A percentile compares a stretch with the other conserved stretches of the same genome.
These are phyloP conservation scores for Aratinga solstitialis DNA, from an alignment of 2,797 vertebrate species.

Conservation along the genomic window DNA sequence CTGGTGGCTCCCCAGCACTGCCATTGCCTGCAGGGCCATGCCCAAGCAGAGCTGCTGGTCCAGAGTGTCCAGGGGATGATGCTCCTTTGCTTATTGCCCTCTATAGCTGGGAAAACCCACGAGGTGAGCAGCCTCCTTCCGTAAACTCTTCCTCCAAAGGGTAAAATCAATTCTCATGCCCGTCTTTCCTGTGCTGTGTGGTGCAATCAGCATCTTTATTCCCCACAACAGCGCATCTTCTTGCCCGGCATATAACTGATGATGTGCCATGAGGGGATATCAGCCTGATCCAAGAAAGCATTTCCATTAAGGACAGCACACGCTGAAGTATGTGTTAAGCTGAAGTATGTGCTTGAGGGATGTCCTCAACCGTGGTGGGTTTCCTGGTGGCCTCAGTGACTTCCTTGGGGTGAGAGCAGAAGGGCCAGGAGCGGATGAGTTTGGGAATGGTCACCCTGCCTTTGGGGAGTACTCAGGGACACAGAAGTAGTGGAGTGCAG, in stretches of 20 bases:
- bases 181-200: neutral
- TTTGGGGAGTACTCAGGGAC: fast-evolving
- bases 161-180: neutral
- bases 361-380: fast-evolving
- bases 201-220: neutral
- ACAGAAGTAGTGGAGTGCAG: neutral
- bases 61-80: neutral
- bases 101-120: neutral
- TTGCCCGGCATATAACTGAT: neutral
- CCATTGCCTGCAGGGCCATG: neutral
- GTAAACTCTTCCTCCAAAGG: neutral
- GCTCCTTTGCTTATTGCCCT: neutral
- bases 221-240: neutral
- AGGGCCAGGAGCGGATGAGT: neutral
- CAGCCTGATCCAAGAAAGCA: neutral
- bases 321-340: fast-evolving
- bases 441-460: neutral
- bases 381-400: neutral
- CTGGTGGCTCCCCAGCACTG: neutral
- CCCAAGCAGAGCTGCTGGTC: neutral
- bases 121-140: neutral
- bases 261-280: neutral
- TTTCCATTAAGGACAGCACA: neutral
- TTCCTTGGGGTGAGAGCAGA: neutral
- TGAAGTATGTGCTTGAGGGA: neutral